Conservation (phyloP, 2,888 invertebrate genomes). For the Gryllus longicercus region DNA sequence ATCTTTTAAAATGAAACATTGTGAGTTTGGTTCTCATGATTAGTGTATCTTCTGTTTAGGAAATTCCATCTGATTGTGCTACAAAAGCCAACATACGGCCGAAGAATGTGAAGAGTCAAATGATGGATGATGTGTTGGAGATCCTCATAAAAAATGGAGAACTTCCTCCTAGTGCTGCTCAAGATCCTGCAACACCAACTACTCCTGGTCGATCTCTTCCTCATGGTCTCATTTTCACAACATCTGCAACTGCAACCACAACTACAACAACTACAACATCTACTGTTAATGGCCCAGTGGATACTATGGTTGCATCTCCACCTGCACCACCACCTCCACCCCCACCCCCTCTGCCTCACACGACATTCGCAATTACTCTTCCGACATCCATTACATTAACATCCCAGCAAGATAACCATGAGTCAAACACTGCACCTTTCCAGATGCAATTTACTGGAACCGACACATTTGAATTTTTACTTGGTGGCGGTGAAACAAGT, state of each 20-base stretch:
- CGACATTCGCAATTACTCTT: slow-evolving; percentile 42
- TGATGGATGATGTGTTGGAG: slow-evolving; percentile 88
- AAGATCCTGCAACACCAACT: slow-evolving; percentile 61
- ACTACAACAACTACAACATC: slow-evolving; percentile 36
- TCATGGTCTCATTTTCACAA: slow-evolving; percentile 46
- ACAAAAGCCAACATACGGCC: slow-evolving; percentile 32
- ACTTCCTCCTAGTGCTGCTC: slow-evolving; percentile 81
- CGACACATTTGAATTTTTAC: slow-evolving; percentile 35
- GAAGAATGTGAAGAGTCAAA: slow-evolving; percentile 63
- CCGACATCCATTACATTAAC: slow-evolving; percentile 41
- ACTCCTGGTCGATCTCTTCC: slow-evolving; percentile 50
- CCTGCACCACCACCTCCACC: slow-evolving; percentile 46
- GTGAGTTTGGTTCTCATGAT: no score
- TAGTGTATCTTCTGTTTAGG: not conserved
- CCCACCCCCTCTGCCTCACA: slow-evolving; percentile 47
- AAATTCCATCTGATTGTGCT: slow-evolving; percentile 50
- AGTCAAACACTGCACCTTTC: slow-evolving; percentile 22
- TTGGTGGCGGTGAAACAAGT: slow-evolving; percentile 41
- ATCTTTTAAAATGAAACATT: no score
- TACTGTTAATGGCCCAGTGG: not conserved
- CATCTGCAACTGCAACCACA: slow-evolving; percentile 41
- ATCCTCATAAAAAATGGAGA: slow-evolving; percentile 92
- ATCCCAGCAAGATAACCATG: slow-evolving; percentile 12
- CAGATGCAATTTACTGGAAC: slow-evolving; percentile 32
- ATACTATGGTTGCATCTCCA: slow-evolving; percentile 20